Evolutionary conservation across 2,797 vertebrate species (phyloP).

Genomic region (Trachops cirrhosus): DNA sequence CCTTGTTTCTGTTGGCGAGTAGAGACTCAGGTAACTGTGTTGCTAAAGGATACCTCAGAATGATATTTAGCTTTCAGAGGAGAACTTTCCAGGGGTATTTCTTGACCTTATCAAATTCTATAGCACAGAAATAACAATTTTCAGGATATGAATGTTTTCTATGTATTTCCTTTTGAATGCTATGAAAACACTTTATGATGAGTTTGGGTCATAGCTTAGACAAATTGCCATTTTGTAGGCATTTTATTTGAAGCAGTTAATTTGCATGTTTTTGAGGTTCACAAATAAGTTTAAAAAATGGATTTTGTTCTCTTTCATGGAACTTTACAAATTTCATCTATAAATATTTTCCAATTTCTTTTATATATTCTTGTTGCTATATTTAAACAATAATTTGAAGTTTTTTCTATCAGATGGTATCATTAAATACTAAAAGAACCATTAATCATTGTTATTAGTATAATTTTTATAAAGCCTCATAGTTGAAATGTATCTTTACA

Average conservation of each 20-base stretch:
- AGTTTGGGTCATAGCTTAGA: slow-evolving; percentile 3
- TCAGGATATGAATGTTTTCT: neutral
- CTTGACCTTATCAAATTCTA: neutral
- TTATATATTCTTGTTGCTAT: neutral
- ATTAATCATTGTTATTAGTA: neutral
- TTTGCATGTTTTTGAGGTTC: neutral
- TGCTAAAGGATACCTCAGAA: neutral
- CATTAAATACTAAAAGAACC: neutral
- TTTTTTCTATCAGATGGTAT: neutral
- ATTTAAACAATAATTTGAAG: neutral
- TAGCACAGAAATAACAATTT: neutral
- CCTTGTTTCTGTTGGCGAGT: neutral
- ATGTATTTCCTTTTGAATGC: neutral
- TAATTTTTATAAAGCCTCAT: neutral
- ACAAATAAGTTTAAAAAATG: slow-evolving; percentile 1
- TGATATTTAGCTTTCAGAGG: neutral
- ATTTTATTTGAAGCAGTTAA: neutral
- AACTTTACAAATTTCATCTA: neutral
- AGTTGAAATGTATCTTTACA: neutral
- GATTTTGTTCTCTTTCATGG: neutral
- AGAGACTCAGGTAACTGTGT: neutral
- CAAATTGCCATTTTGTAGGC: neutral
- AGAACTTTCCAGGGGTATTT: neutral
- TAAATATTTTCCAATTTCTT: neutral
- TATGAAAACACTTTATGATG: neutral